Percentiles rank a stretch among this genome's conserved stretches.
Conservation (phyloP, 2,888 invertebrate species). For the Mechanitis mazaeus region DNA sequence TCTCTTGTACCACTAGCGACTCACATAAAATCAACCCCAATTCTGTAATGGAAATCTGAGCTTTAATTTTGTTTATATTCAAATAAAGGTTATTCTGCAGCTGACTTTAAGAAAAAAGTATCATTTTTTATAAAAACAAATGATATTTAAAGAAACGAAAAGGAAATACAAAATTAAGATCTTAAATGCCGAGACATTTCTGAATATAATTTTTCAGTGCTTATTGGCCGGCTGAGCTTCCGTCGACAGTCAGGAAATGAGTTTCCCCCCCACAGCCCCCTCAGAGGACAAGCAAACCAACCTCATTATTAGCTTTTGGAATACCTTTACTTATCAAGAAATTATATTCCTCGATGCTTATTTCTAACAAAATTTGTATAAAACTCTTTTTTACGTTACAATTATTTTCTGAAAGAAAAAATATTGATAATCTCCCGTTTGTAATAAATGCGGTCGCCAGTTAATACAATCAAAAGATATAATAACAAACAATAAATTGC, state of each 20-base stretch:
- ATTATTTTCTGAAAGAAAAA: too few relatives aligned
- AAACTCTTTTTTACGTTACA: background rate
- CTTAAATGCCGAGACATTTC: conserved; percentile 50
- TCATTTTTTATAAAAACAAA: conserved; percentile 8
- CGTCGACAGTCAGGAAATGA: conserved; percentile 69
- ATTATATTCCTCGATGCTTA: conserved; percentile 21
- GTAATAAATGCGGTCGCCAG: too few relatives aligned
- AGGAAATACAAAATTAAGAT: conserved; percentile 54
- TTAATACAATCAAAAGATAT: too few relatives aligned
- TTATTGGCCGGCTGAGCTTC: conserved; percentile 64
- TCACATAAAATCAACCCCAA: background rate
- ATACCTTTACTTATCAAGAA: conserved; percentile 28
- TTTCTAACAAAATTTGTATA: conserved; percentile 23
- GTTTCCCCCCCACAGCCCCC: conserved; percentile 44
- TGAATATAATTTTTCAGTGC: conserved; percentile 61
- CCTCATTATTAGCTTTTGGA: conserved; percentile 59
- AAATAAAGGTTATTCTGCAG: too few relatives aligned
- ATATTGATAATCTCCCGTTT: too few relatives aligned
- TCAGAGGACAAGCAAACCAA: conserved; percentile 51
- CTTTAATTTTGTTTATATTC: background rate
- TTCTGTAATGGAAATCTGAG: background rate
- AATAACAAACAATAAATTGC: too few relatives aligned
- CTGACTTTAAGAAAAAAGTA: too few relatives aligned
- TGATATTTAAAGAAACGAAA: conserved; percentile 29
- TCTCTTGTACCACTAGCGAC: conserved; percentile 30